phyloP scores from a whole-genome alignment of 2,888 invertebrate genomes.

The Drosophila cognata region DNA sequence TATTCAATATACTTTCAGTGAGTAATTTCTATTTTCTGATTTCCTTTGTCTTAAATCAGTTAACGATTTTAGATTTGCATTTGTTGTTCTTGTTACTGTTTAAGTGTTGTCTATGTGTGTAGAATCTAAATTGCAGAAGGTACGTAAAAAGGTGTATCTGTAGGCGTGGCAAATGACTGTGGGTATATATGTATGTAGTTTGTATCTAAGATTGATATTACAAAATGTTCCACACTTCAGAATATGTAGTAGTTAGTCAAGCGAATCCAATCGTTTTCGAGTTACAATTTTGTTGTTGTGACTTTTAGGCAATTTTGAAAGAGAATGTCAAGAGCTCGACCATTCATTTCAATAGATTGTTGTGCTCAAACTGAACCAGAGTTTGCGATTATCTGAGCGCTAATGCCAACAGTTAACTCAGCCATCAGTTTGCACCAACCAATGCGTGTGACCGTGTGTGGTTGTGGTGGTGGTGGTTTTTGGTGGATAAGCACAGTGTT shows the following conservation, averaged over 20 bases:
- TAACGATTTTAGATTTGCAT: conserved; percentile 52
- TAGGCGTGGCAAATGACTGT: conserved; percentile 53
- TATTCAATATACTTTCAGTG: conserved; percentile 50
- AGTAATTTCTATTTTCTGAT: conserved; percentile 57
- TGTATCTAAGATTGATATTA: conserved; percentile 36
- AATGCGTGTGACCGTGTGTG: conserved; percentile 2
- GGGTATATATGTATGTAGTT: conserved; percentile 16
- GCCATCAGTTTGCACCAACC: conserved; percentile 1
- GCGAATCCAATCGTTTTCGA: conserved; percentile 12
- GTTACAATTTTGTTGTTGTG: conserved; percentile 6
- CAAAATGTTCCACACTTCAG: conserved; percentile 15
- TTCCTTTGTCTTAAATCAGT: conserved; percentile 59
- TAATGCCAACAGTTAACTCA: not conserved
- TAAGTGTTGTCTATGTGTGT: conserved; percentile 53
- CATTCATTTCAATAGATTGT: conserved; percentile 23
- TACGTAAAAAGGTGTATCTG: conserved; percentile 76
- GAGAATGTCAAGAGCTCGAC: conserved; percentile 12
- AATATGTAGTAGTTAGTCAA: conserved; percentile 19
- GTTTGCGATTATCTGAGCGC: not conserved
- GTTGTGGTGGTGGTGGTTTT: not conserved
- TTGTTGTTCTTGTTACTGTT: conserved; percentile 33
- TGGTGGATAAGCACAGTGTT: conserved; percentile 15
- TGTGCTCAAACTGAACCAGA: conserved; percentile 22
- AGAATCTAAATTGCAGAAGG: conserved; percentile 76
- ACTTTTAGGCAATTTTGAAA: conserved; percentile 8